Conservation (phyloP, 1,140 invertebrate genomes). For the Probaryconus sp. region DNA sequence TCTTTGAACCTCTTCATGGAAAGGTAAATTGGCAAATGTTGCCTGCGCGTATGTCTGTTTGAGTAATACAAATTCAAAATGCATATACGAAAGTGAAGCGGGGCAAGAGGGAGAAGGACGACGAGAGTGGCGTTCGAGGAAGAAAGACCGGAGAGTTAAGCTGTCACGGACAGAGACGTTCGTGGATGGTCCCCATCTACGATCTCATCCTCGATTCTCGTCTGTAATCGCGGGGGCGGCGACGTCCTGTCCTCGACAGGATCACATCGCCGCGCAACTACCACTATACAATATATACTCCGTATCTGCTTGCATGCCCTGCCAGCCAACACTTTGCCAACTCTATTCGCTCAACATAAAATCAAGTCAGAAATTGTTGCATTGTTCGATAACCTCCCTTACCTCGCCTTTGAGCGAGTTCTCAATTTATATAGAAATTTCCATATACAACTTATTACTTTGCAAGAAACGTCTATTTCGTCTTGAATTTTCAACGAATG, state of each 20-base stretch:
- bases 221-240: slow-evolving; percentile 79
- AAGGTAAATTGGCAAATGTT: slow-evolving; percentile 55
- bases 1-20: slow-evolving; percentile 32
- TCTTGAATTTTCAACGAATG: too few species aligned
- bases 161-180: slow-evolving; percentile 77
- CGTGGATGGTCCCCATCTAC: slow-evolving; percentile 73
- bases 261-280: slow-evolving; percentile 75
- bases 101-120: slow-evolving; percentile 29
- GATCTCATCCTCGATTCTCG: slow-evolving; percentile 72
- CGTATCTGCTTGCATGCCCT: slow-evolving; percentile 54
- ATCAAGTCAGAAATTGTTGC: slow-evolving; percentile 71
- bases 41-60: slow-evolving; percentile 15
- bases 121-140: slow-evolving; percentile 15
- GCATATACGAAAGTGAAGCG: slow-evolving; percentile 56
- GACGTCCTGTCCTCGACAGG: slow-evolving; percentile 78
- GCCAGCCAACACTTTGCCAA: slow-evolving; percentile 65
- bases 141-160: slow-evolving; percentile 62
- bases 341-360: slow-evolving; percentile 68
- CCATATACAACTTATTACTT: too few species aligned
- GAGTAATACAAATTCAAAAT: slow-evolving; percentile 40
- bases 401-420: slow-evolving; percentile 16
- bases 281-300: slow-evolving; percentile 69
- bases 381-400: slow-evolving; percentile 63
- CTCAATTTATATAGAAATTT: too few species aligned
- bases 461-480: neutral